phyloP scores from a whole-genome alignment of 1,140 invertebrate genomes.

The Drosophila parabipectinata region DNA sequence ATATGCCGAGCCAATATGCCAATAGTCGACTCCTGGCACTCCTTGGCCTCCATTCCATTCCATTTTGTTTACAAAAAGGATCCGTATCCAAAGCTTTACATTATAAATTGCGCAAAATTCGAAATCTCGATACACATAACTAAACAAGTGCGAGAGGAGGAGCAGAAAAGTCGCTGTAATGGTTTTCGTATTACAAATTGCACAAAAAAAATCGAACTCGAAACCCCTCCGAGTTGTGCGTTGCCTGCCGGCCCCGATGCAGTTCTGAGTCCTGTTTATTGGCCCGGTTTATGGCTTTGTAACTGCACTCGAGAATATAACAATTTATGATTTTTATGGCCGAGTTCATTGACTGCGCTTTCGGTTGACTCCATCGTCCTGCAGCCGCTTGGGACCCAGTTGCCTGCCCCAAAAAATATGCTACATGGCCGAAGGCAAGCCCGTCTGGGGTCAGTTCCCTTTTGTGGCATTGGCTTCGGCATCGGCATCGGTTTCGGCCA shows the following conservation, averaged over 20 bases:
- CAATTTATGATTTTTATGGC: constrained; percentile 66
- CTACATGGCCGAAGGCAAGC: constrained; percentile 29
- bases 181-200: constrained; percentile 47
- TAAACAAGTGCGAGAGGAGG: background rate
- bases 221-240: constrained; percentile 6
- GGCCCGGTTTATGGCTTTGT: constrained; percentile 50
- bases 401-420: constrained; percentile 42
- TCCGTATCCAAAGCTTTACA: constrained; percentile 12
- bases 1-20: constrained; percentile 5
- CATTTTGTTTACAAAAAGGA: constrained; percentile 13
- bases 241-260: constrained; percentile 23
- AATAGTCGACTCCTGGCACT: constrained; percentile 12
- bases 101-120: constrained; percentile 49
- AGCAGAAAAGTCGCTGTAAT: constrained; percentile 41
- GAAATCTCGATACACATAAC: constrained; percentile 21
- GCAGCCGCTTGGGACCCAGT: background rate
- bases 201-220: constrained; percentile 46
- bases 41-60: background rate
- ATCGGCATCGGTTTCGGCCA: background rate
- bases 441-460: constrained; percentile 30
- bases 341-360: constrained; percentile 65
- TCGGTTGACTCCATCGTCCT: too few relatives aligned
- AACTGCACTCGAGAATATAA: constrained; percentile 55
- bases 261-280: constrained; percentile 43
- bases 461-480: constrained; percentile 53